Percentiles rank a stretch among this genome's conserved stretches.
These are phyloP conservation scores for Melanotaenia nigrans DNA, from an alignment of 2,797 vertebrate species.

Conservation along the genomic window DNA sequence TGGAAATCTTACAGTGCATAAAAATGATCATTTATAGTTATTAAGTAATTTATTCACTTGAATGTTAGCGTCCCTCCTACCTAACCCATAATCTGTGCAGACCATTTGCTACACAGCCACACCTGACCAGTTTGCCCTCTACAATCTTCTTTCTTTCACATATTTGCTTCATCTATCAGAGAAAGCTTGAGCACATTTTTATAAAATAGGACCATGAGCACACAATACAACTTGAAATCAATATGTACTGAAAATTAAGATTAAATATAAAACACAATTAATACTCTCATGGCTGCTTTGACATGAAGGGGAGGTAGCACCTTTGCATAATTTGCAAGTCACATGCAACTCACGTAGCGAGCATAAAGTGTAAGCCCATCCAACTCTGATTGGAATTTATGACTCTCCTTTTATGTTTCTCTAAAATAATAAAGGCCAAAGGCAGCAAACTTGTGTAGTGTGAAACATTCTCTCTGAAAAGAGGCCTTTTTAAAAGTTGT, in stretches of 20 bases:
- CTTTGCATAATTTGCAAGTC: not conserved
- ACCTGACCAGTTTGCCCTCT: not conserved
- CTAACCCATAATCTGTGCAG: not conserved
- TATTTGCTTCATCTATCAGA: not conserved
- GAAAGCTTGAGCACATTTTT: not conserved
- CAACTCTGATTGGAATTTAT: constrained; percentile 1
- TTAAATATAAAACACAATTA: not conserved
- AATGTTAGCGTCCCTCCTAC: not conserved
- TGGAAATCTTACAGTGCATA: not conserved
- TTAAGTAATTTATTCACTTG: not conserved
- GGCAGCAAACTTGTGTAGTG: not conserved
- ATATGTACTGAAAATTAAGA: not conserved
- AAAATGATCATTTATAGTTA: not conserved
- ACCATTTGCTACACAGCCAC: not conserved
- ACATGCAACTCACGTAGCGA: not conserved
- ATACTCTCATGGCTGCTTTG: not conserved
- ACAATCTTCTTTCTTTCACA: not conserved
- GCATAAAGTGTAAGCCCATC: not conserved
- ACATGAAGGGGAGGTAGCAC: not conserved
- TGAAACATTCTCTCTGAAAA: constrained; percentile 7
- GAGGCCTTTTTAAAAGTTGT: not conserved
- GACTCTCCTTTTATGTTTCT: constrained; percentile 1
- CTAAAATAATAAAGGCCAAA: constrained; percentile 10
- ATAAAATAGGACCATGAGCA: not conserved
- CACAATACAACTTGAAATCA: not conserved